Percentiles rank a stretch among this genome's conserved stretches.
Evolutionary conservation across 2,797 vertebrate species (phyloP).

Genomic region (Channa striata): DNA sequence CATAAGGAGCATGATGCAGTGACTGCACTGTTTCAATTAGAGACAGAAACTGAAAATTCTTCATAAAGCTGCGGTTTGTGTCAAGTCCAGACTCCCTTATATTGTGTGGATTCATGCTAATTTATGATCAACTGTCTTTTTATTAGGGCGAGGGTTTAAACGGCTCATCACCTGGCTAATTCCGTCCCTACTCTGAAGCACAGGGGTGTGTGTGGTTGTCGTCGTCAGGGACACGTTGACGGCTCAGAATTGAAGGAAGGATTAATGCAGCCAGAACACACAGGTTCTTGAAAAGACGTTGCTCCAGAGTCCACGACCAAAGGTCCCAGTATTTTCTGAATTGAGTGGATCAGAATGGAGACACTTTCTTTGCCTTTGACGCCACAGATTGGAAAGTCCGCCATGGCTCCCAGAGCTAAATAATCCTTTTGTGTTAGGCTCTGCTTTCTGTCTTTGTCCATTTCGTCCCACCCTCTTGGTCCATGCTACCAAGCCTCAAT

Average conservation of each 20-base stretch:
- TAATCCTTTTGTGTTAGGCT: conserved; percentile 39
- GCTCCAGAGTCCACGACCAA: background rate
- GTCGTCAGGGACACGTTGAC: background rate
- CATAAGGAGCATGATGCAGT: conserved; percentile 74
- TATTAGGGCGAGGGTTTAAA: background rate
- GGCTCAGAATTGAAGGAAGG: background rate
- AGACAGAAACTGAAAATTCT: conserved; percentile 73
- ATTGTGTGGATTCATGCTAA: background rate
- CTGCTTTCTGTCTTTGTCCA: conserved; percentile 8
- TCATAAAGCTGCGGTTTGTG: conserved; percentile 51
- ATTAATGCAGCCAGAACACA: background rate
- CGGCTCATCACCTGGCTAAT: too few species aligned
- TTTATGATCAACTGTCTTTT: background rate
- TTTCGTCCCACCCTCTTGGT: conserved; percentile 15
- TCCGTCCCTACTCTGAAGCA: too few species aligned
- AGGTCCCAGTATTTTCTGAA: background rate
- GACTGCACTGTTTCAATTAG: conserved; percentile 83
- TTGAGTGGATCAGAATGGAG: conserved; percentile 26
- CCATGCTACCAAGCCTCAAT: conserved; percentile 14
- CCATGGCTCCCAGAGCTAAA: conserved; percentile 34
- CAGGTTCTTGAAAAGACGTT: background rate
- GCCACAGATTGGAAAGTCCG: conserved; percentile 41
- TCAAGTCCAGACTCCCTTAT: conserved; percentile 30
- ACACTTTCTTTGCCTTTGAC: conserved; percentile 55
- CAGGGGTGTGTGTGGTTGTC: background rate